Base-by-base conservation (phyloP, 2,888 invertebrate species). In the Cepaea hortensis region DNA sequence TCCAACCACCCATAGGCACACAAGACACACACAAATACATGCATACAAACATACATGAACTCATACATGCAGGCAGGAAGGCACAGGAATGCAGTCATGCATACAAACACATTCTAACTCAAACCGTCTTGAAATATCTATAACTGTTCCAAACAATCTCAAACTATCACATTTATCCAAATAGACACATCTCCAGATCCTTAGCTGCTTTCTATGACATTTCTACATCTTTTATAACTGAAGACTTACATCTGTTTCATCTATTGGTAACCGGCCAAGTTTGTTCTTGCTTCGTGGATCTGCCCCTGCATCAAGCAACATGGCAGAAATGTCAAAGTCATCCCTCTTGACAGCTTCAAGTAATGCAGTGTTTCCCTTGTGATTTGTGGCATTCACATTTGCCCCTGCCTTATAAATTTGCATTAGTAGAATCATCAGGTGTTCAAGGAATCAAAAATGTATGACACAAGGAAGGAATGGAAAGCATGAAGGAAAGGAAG, bases 321-420 rank as follows among this genome's bases (percentile, higher is more conserved):
- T 50, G 35, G 73, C 82, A 5, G 91, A 90, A 35, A 91, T 88
- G 3, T 90, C 88, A 9, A 87, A 46, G 50, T 89, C 88, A 61
- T 90, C 89, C 46, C 89, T 86, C 46, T 89, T 89, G 3, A 91
- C 89, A 18, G 93, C 93, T 65, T 91, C 91, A 83, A 93, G 93
- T 9, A 93, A 89, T 7, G 93, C 91, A 0, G 92, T 92, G 87
- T 93, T 93, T 13, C 93, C 93, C 79, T 89, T 85, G 6, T 85
- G 76, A 86, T 93, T 93, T 0, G 85, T 85, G 7, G 88, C 75
- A 73, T 92, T 91, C 18, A 92, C 85, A 18, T 87, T 87, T 9
- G 92, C 89, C 11, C 88, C 88, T 72, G 90, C 91, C 65, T 90
- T 76, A n/a, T 46, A 50, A 35, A 35, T 35, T 7, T 23, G n/a